Evolutionary conservation across 2,113 vertebrate species (phyloP).

Genomic region (Ramphastos sulfuratus): DNA sequence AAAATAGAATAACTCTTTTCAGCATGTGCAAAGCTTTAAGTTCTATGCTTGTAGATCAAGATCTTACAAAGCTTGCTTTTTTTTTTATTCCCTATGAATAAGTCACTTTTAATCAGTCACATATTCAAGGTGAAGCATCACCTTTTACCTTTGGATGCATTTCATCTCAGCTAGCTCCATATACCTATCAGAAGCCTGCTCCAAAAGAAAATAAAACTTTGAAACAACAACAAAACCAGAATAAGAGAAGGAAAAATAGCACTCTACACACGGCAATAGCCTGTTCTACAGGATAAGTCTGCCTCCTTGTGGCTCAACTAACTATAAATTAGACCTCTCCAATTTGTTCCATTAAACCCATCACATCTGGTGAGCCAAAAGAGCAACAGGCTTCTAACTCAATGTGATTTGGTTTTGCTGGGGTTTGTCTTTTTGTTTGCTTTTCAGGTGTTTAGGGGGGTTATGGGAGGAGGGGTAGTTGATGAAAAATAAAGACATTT

Average conservation of each 20-base stretch:
- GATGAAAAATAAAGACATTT: background rate
- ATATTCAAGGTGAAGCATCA: background rate
- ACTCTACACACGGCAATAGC: background rate
- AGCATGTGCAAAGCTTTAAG: background rate
- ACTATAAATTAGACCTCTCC: background rate
- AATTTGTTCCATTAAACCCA: background rate
- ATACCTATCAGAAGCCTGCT: background rate
- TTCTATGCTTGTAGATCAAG: background rate
- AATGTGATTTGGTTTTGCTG: background rate
- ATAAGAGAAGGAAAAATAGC: background rate
- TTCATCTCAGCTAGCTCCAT: background rate
- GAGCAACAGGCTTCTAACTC: background rate
- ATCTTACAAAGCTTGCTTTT: background rate
- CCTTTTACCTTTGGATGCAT: background rate
- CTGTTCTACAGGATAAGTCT: conserved; percentile 31
- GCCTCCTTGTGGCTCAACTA: conserved; percentile 52
- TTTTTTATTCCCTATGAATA: background rate
- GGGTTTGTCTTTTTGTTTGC: background rate
- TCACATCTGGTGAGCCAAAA: background rate
- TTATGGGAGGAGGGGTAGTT: fast-evolving
- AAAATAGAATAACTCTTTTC: too few species aligned
- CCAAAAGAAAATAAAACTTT: background rate
- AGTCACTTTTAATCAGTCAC: background rate
- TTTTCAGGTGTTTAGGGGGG: background rate
- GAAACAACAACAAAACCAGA: background rate